Evolutionary conservation across 2,888 invertebrate species (phyloP), one percentile per base, ranked within the genome.

Genomic region (Agrochola litura): DNA sequence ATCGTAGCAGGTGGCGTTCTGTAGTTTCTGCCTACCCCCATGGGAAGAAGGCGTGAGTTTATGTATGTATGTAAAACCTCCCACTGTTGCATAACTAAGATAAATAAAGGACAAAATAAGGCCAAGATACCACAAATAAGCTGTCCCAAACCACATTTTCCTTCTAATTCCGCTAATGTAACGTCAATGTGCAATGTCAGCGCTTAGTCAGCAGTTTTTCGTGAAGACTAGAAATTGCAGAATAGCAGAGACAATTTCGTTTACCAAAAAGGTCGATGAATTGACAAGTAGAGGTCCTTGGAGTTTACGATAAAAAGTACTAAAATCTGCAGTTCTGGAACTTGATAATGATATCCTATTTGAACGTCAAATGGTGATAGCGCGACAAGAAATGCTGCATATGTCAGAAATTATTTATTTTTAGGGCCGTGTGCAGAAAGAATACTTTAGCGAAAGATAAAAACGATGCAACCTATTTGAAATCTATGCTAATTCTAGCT

Each of bases 211-310:
- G 73, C 82, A 30, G 22, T 64, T 86, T 73, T 30, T 25, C 12
- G 14, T 46, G 46, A 64, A 68, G n/a, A 73, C 6, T 63, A 22
- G 9, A 65, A 37, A 19, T 58, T 41, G 43, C 63, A 79, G 52
- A 43, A 30, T 54, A 52, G 78, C 52, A 82, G 46, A 76, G n/a
- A 70, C 30, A 46, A 63, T n/a, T 46, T 81, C 83, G 46, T 82
- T 82, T 60, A 73, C 64, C 43, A n/a, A 60, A 69, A 69, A 46
- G 22, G 19, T 73, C 41, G 25, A 68, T 68, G 56, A 19, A 64
- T 37, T 58, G 10, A 54, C 41, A 67, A 37, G 19, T 37, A 56
- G n/a, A 12, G 10, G n/a, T 49, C 37, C 14, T 67, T 56, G n/a
- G 14, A 84, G 56, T 63, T 67, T 73, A 41, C 9, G 46, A 52